A percentile compares a stretch with the other conserved stretches of the same genome.
Evolutionary conservation across 1,140 invertebrate species (phyloP).

Genomic region (Hypsibius dujardini): DNA sequence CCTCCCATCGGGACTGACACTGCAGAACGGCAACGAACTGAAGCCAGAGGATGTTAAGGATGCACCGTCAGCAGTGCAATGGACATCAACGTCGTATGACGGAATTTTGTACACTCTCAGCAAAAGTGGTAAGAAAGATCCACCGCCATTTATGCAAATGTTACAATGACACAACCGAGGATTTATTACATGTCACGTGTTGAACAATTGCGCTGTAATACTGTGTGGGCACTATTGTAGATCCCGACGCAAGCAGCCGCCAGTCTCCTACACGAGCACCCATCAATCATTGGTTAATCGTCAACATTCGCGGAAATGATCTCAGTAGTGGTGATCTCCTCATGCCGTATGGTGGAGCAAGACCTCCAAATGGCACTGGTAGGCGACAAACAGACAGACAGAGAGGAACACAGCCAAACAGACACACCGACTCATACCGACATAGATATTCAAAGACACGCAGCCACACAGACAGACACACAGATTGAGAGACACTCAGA

Average conservation of each 20-base stretch:
- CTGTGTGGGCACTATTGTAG: too few relatives aligned
- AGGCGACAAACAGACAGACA: too few relatives aligned
- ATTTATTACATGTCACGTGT: neutral
- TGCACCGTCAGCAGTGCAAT: neutral
- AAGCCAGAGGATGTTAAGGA: neutral
- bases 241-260: conserved; percentile 67
- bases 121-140: neutral
- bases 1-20: neutral
- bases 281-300: conserved; percentile 75
- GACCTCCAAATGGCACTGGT: too few relatives aligned
- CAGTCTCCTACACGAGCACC: conserved; percentile 43
- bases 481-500: too few relatives aligned
- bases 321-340: conserved; percentile 51
- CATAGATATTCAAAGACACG: too few relatives aligned
- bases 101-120: conserved; percentile 3
- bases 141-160: too few relatives aligned
- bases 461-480: too few relatives aligned
- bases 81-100: too few relatives aligned
- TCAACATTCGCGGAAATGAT: conserved; percentile 63
- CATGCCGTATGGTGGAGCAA: conserved; percentile 59
- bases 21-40: neutral
- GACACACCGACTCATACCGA: too few relatives aligned
- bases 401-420: too few relatives aligned
- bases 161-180: too few relatives aligned
- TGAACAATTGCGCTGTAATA: conserved; percentile 18